A percentile compares a stretch with the other conserved stretches of the same genome.
Evolutionary conservation across 2,888 invertebrate species (phyloP).

Genomic region (Ellobium chinense): DNA sequence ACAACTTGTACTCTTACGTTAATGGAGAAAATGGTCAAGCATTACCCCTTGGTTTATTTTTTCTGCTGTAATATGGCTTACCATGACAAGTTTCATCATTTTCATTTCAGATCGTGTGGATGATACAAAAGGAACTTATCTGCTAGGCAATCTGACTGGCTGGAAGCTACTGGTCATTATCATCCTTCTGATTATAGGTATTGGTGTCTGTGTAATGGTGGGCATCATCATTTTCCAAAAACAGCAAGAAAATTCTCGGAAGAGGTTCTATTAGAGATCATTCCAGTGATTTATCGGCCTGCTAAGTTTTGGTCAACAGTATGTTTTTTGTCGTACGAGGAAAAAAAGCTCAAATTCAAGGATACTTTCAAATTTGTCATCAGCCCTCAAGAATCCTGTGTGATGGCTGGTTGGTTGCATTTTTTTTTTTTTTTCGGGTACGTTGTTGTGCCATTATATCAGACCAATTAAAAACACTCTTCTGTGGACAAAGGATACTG

Average conservation of each 20-base stretch:
- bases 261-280: slow-evolving; percentile 87
- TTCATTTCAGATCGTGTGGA: slow-evolving; percentile 84
- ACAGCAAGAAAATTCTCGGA: slow-evolving; percentile 91
- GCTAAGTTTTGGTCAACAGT: neutral
- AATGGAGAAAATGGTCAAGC: too few relatives aligned
- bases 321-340: neutral
- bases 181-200: slow-evolving; percentile 89
- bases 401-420: too few relatives aligned
- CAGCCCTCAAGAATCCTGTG: too few relatives aligned
- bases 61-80: too few relatives aligned
- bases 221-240: slow-evolving; percentile 97
- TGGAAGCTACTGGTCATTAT: slow-evolving; percentile 94
- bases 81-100: neutral
- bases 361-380: too few relatives aligned
- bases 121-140: slow-evolving; percentile 84
- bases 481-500: neutral
- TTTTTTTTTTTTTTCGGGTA: neutral
- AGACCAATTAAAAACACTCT: neutral
- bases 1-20: too few relatives aligned
- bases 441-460: neutral
- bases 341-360: too few relatives aligned
- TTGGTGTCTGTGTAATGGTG: slow-evolving; percentile 90
- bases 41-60: too few relatives aligned
- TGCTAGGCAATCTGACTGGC: slow-evolving; percentile 87
- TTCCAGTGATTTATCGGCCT: too few relatives aligned